Percentiles rank a stretch among this genome's conserved stretches.
Conservation (phyloP, 2,888 invertebrate genomes). For the Tenthredo distinguenda region DNA sequence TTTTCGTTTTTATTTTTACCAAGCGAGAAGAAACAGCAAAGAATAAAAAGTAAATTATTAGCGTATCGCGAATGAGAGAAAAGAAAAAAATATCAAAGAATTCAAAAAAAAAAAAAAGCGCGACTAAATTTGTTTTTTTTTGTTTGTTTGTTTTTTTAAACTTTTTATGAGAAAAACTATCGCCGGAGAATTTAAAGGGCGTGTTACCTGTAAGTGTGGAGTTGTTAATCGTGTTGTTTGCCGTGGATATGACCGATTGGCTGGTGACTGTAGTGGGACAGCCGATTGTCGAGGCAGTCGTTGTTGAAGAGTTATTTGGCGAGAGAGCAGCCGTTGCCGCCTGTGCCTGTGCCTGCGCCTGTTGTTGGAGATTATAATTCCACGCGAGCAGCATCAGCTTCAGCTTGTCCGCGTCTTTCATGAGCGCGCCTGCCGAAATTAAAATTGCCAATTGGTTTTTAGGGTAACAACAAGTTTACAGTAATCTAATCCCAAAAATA, state of each 20-base stretch:
- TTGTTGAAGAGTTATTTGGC: slow-evolving; percentile 75
- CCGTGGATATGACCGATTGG: slow-evolving; percentile 76
- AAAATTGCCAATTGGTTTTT: slow-evolving; percentile 58
- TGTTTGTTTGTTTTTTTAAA: neutral
- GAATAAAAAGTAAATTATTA: neutral
- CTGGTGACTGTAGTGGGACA: slow-evolving; percentile 73
- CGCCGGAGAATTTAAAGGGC: slow-evolving; percentile 58
- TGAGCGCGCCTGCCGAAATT: slow-evolving; percentile 79
- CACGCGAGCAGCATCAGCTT: slow-evolving; percentile 93
- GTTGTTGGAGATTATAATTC: slow-evolving; percentile 90
- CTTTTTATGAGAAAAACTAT: slow-evolving; percentile 54
- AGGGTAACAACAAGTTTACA: slow-evolving; percentile 24
- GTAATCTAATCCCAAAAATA: neutral
- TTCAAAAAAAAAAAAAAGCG: neutral
- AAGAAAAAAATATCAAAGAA: neutral
- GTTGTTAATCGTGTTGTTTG: slow-evolving; percentile 77
- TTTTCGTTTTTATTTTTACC: neutral
- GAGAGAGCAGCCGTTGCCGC: slow-evolving; percentile 73
- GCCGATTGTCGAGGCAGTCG: slow-evolving; percentile 73
- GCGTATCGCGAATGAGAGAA: neutral
- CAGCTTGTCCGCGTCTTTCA: slow-evolving; percentile 93
- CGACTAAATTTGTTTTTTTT: neutral
- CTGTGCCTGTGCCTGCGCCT: slow-evolving; percentile 73
- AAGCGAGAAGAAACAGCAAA: neutral
- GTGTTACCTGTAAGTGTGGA: slow-evolving; percentile 77